Percentiles rank a stretch among this genome's conserved stretches.
These are phyloP conservation scores for Drosophila sturtevanti DNA, from an alignment of 1,140 invertebrate genomes.

Conservation along the genomic window DNA sequence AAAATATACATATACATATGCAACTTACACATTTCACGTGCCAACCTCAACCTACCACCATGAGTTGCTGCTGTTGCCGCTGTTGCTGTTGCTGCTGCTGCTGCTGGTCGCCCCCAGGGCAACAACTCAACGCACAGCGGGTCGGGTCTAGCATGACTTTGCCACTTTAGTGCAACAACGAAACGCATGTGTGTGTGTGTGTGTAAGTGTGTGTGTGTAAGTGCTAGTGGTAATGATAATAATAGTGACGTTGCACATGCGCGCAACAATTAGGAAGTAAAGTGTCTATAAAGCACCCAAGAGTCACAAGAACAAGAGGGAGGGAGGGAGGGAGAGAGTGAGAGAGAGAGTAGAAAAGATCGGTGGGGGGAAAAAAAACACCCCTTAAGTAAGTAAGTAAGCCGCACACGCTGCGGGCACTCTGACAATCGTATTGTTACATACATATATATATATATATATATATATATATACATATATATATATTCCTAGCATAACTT, in stretches of 20 bases:
- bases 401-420: slow-evolving; percentile 59
- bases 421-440: slow-evolving; percentile 7
- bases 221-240: slow-evolving; percentile 58
- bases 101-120: slow-evolving; percentile 14
- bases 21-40: slow-evolving; percentile 76
- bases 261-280: slow-evolving; percentile 73
- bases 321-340: slow-evolving; percentile 1
- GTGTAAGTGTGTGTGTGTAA: background rate
- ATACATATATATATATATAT: too few relatives aligned
- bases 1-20: slow-evolving; percentile 34
- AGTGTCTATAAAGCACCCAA: slow-evolving; percentile 43
- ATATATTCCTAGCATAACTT: background rate
- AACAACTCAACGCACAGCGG: background rate
- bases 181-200: background rate
- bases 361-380: slow-evolving; percentile 29
- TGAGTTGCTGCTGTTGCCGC: background rate
- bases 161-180: slow-evolving; percentile 47
- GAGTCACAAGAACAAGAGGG: background rate
- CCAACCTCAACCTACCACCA: slow-evolving; percentile 43
- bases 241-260: slow-evolving; percentile 80
- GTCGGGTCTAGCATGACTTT: slow-evolving; percentile 58
- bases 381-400: slow-evolving; percentile 46
- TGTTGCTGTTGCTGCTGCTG: background rate
- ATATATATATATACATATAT: too few relatives aligned
- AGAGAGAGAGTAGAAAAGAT: background rate